Conservation (phyloP, 2,888 invertebrate genomes). For the Xylophagus ater region DNA sequence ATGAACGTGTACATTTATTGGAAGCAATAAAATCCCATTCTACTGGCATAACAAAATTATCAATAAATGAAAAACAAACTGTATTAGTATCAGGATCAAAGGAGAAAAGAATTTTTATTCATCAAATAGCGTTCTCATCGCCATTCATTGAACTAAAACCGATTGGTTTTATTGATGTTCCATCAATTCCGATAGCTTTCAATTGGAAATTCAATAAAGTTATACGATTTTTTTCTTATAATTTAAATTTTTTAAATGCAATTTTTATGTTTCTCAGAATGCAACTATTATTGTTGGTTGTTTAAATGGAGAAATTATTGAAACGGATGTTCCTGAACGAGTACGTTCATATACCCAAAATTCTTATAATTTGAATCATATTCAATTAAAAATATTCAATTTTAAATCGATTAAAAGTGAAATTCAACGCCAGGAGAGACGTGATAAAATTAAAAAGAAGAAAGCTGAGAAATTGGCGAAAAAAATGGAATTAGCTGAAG, state of each 20-base stretch:
- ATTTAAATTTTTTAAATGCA: no score
- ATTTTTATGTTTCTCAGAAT: no score
- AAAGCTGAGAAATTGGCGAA: conserved; percentile 43
- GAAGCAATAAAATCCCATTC: conserved; percentile 58
- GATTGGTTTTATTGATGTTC: conserved; percentile 55
- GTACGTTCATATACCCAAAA: conserved; percentile 39
- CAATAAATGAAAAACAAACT: conserved; percentile 46
- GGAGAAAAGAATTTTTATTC: conserved; percentile 60
- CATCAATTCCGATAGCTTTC: conserved; percentile 51
- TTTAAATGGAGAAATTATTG: conserved; percentile 43
- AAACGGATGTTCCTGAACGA: conserved; percentile 40
- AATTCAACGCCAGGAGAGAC: conserved; percentile 47
- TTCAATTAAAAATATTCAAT: conserved; percentile 34
- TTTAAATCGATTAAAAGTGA: conserved; percentile 51
- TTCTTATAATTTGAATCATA: conserved; percentile 37
- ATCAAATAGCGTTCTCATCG: conserved; percentile 36
- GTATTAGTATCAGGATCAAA: conserved; percentile 54
- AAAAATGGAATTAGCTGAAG: conserved; percentile 48
- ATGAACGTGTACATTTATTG: conserved; percentile 25
- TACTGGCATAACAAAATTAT: conserved; percentile 48
- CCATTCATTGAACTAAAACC: conserved; percentile 45
- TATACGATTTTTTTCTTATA: conserved; percentile 17
- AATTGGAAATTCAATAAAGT: conserved; percentile 54
- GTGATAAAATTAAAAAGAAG: conserved; percentile 43
- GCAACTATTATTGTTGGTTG: conserved; percentile 46